Evolutionary conservation across 2,797 vertebrate genomes (phyloP).

Genomic region (Crenichthys baileyi): DNA sequence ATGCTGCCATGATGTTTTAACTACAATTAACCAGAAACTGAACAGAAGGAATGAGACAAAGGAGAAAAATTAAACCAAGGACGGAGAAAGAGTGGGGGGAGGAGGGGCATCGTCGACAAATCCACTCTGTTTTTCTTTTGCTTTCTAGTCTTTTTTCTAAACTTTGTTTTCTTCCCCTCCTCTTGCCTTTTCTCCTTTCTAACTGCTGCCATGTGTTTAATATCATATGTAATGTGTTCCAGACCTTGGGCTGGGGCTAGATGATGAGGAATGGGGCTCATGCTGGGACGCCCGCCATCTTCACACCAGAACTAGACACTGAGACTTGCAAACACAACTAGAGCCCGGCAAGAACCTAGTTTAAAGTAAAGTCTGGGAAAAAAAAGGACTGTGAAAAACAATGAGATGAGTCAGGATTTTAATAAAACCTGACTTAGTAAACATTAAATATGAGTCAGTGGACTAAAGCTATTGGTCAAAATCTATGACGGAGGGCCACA

Average conservation of each 20-base stretch:
- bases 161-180: conserved; percentile 47
- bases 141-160: conserved; percentile 39
- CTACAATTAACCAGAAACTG: conserved; percentile 32
- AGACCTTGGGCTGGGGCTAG: conserved; percentile 73
- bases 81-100: conserved; percentile 35
- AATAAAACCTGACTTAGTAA: conserved; percentile 17
- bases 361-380: neutral
- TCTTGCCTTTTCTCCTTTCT: conserved; percentile 74
- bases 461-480: conserved; percentile 19
- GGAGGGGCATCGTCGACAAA: conserved; percentile 70
- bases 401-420: conserved; percentile 19
- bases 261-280: conserved; percentile 70
- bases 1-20: conserved; percentile 7
- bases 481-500: conserved; percentile 8
- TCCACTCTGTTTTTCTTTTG: conserved; percentile 71
- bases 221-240: conserved; percentile 87
- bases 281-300: conserved; percentile 68
- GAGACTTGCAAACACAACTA: conserved; percentile 54
- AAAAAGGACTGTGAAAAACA: neutral
- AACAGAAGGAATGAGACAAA: conserved; percentile 32
- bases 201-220: conserved; percentile 87
- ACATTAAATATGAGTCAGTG: neutral
- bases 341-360: conserved; percentile 13
- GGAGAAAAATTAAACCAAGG: conserved; percentile 32
- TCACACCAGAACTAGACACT: conserved; percentile 69